These are phyloP conservation scores for Cyaniris semiargus DNA, from an alignment of 2,888 invertebrate species.

Conservation along the genomic window DNA sequence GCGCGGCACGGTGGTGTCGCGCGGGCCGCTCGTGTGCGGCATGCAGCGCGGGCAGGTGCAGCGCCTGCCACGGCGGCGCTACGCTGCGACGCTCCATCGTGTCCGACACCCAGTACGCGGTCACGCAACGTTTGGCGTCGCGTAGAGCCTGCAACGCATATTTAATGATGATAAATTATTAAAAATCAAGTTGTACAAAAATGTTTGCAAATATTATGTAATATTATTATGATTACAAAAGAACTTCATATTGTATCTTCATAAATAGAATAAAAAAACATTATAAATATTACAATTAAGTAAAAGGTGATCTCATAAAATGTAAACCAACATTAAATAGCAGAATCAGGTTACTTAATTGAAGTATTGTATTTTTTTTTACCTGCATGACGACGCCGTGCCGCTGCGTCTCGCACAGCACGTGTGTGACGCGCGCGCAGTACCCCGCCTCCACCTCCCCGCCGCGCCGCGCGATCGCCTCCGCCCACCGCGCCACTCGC, in stretches of 20 bases:
- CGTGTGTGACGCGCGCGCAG: constrained; percentile 93
- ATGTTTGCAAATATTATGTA: too few species aligned
- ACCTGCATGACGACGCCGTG: constrained; percentile 94
- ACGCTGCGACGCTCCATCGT: constrained; percentile 92
- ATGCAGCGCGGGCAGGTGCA: constrained; percentile 92
- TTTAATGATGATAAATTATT: background rate
- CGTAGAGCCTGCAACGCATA: constrained; percentile 74
- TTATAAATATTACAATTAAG: too few species aligned
- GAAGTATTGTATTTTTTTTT: too few species aligned
- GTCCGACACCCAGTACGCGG: constrained; percentile 95
- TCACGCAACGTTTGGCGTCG: constrained; percentile 86
- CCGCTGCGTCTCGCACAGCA: constrained; percentile 93
- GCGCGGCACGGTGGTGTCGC: constrained; percentile 87
- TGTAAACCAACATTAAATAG: too few species aligned
- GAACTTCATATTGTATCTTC: too few species aligned
- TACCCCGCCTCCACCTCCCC: constrained; percentile 94
- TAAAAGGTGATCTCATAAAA: too few species aligned
- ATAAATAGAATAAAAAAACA: too few species aligned
- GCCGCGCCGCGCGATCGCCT: constrained; percentile 88
- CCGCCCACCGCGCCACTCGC: constrained; percentile 82
- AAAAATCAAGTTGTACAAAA: too few species aligned
- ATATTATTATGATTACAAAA: too few species aligned
- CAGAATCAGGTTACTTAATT: too few species aligned
- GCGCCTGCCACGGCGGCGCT: constrained; percentile 94
- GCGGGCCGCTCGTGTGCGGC: constrained; percentile 86